phyloP scores from a whole-genome alignment of 2,888 invertebrate species.

The Prostheceraeus crozeri region DNA sequence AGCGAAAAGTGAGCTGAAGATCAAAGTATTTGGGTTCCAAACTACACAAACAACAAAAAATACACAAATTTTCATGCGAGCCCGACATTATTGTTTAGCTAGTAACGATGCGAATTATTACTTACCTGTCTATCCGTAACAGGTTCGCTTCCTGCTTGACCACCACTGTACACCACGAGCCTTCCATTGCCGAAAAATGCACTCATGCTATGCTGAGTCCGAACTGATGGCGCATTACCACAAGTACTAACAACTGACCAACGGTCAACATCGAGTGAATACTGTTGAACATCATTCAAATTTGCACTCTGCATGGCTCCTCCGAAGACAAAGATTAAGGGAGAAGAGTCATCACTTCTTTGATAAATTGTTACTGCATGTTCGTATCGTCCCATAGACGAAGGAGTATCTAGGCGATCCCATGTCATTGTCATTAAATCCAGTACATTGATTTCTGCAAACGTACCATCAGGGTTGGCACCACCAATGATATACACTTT shows the following conservation, averaged over 20 bases:
- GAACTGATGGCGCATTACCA: conserved; percentile 47
- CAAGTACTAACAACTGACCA: conserved; percentile 45
- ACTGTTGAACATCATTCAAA: conserved; percentile 51
- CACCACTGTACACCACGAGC: conserved; percentile 54
- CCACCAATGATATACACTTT: conserved; percentile 55
- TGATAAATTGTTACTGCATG: conserved; percentile 48
- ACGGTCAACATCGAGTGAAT: conserved; percentile 45
- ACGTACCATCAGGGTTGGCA: conserved; percentile 54
- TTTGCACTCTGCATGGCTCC: conserved; percentile 53
- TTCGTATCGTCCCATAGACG: conserved; percentile 48
- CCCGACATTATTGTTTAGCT: background rate
- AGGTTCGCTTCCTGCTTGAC: conserved; percentile 50
- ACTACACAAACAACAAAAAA: too few relatives aligned
- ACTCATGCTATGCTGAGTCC: conserved; percentile 50
- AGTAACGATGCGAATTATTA: background rate
- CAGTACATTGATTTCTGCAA: conserved; percentile 48
- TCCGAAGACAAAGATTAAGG: conserved; percentile 51
- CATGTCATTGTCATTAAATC: conserved; percentile 51
- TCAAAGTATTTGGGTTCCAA: too few relatives aligned
- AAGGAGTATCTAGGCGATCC: conserved; percentile 48
- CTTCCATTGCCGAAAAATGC: conserved; percentile 45
- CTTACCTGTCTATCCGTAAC: conserved; percentile 50
- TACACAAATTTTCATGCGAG: too few relatives aligned
- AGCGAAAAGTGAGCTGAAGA: too few relatives aligned
- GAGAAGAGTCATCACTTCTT: background rate